These are phyloP conservation scores for Brachionus asplanchnoidis DNA, from an alignment of 1,140 invertebrate genomes.

Conservation along the genomic window DNA sequence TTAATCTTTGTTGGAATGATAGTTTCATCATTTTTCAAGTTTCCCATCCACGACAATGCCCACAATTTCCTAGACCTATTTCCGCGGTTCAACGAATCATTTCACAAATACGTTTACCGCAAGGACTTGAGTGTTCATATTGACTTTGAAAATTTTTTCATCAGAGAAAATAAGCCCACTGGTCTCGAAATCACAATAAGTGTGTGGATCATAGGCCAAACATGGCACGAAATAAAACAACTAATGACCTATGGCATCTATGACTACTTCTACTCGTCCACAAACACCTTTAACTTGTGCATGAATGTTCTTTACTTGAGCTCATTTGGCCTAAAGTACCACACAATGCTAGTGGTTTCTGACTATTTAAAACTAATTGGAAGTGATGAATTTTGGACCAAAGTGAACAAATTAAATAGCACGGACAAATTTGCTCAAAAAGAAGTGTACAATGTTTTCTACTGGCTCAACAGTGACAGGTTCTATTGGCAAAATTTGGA, in stretches of 20 bases:
- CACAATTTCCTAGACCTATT: not conserved
- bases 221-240: conserved; percentile 54
- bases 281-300: conserved; percentile 52
- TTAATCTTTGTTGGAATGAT: conserved; percentile 64
- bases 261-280: conserved; percentile 51
- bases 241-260: conserved; percentile 49
- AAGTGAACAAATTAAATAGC: not conserved
- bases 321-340: conserved; percentile 48
- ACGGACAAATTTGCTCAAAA: not conserved
- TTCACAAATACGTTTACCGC: not conserved
- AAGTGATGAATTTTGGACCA: conserved; percentile 4
- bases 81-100: not conserved
- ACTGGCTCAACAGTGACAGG: conserved; percentile 34
- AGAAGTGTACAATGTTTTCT: conserved; percentile 16
- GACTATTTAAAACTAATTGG: not conserved
- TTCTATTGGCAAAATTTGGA: conserved; percentile 49
- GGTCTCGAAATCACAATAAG: conserved; percentile 12
- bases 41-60: not conserved
- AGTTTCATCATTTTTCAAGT: conserved; percentile 49
- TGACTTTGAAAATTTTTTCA: conserved; percentile 18
- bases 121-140: not conserved
- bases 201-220: conserved; percentile 46
- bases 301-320: conserved; percentile 52
- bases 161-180: conserved; percentile 8
- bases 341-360: not conserved